Base-by-base conservation (phyloP, 2,797 vertebrate genomes). In the Hoplostethus mediterraneus region DNA sequence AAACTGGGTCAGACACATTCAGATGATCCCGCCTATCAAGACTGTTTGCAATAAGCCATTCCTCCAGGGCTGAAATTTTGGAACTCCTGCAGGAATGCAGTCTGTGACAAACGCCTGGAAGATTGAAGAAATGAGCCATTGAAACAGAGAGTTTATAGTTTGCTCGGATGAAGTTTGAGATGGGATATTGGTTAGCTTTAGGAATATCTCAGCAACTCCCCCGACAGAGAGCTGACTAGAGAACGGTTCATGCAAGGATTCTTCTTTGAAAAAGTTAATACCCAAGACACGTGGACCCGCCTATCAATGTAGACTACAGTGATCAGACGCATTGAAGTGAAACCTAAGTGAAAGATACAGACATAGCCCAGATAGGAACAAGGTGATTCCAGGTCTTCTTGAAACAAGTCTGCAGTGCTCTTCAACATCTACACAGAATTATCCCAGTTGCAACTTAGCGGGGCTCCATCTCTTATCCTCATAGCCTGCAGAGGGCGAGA, bases 51-150 rank as follows among this genome's bases (percentile, higher is more conserved):
- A 3, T 47, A 54, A 71, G 61, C 54, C 61, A 30, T 71, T 73
- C 82, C 61, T 49, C 38, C 79, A 36, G 40, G 9, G 52, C 59
- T 63, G 53, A 47, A 49, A 54, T 16, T 63, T 33, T 59, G 10
- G 42, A 44, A 28, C 67, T 83, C 31, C 63, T 47, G 52, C 45
- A 59, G 74, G 48, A 73, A 67, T 21, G 56, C 44, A 67, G 42
- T n/a, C 14, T 9, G 55, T 14, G 53, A 62, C 47, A 40, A 25
- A 14, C 12, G 1, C 5, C 9, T 44, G 59, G 58, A 56, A 81
- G 79, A 75, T 13, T 51, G 56, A 81, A 51, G 56, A 77, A 83
- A 86, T 78, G 82, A 83, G 66, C 44, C n/a, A 0, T 48, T 53
- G 33, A 79, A 74, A 70, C 67, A 64, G 63, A 83, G 57, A 61